These are phyloP conservation scores for Leptogaster cylindrica DNA, from an alignment of 2,888 invertebrate species.

Conservation along the genomic window DNA sequence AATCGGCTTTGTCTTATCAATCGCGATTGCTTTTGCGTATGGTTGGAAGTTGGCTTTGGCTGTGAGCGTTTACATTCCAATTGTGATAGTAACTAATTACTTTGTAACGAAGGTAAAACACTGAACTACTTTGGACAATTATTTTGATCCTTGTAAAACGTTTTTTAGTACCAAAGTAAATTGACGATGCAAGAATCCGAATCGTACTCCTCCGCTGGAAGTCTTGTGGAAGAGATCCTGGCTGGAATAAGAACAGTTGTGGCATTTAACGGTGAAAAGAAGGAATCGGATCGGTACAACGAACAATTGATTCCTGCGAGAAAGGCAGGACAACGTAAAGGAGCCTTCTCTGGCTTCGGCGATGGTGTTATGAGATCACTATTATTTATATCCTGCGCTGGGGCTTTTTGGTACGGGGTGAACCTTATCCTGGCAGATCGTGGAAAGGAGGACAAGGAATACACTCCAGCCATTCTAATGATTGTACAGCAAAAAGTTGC, in stretches of 20 bases:
- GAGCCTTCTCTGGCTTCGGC: slow-evolving; percentile 73
- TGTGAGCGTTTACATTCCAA: slow-evolving; percentile 77
- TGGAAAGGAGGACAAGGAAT: slow-evolving; percentile 66
- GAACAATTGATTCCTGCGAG: slow-evolving; percentile 69
- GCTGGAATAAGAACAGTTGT: slow-evolving; percentile 76
- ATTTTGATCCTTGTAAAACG: too few species aligned
- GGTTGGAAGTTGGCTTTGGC: slow-evolving; percentile 88
- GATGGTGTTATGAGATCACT: slow-evolving; percentile 76
- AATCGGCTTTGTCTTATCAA: slow-evolving; percentile 64
- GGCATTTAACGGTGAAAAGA: slow-evolving; percentile 79
- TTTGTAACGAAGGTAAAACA: slow-evolving; percentile 74
- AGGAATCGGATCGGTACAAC: slow-evolving; percentile 71
- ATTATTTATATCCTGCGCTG: slow-evolving; percentile 75
- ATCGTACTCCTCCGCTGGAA: slow-evolving; percentile 79
- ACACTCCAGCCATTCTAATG: slow-evolving; percentile 75
- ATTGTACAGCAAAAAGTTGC: slow-evolving; percentile 68
- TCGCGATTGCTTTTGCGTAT: slow-evolving; percentile 76
- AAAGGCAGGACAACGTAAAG: slow-evolving; percentile 69
- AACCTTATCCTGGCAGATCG: slow-evolving; percentile 73
- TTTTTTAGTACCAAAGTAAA: slow-evolving; percentile 68
- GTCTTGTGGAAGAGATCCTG: slow-evolving; percentile 78
- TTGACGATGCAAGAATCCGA: slow-evolving; percentile 70
- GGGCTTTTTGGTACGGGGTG: slow-evolving; percentile 84
- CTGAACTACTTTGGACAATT: too few species aligned
- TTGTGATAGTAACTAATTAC: slow-evolving; percentile 76